Evolutionary conservation across 2,113 vertebrate species (phyloP), one percentile per base, ranked within the genome.

Genomic region (Panthera leo): DNA sequence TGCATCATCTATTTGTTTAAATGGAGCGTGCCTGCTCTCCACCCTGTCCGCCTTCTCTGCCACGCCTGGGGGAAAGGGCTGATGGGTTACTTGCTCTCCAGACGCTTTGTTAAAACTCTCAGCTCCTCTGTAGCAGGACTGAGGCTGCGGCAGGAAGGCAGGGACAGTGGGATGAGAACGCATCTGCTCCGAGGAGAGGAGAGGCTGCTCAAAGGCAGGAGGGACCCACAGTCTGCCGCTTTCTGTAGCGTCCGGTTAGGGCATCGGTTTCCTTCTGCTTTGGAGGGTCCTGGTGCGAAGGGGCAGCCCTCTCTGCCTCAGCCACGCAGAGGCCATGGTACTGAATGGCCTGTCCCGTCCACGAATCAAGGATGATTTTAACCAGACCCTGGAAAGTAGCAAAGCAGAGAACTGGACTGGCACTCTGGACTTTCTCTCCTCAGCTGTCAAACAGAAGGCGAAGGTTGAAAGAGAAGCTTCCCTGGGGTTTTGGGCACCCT

Each of bases 391-490:
- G 18, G 45, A 79, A 96, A 98, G 55, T 4, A 39, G 90, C 85
- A 76, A 91, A 95, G 89, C 7, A 34, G 88, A 89, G 89, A 63
- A 15, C 3, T 7, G 55, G 93, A 21, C 70, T 9, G 51, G 0
- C 0, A 6, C 36, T 95, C 55, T 96, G 97, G 78, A 85, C 95
- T 94, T 95, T 68, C 0, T 98, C 96, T 86, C 82, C 75, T 88
- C 36, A 19, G 87, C 97, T 91, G n/a, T 93, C 97, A 97, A 93
- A 80, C 85, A 75, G 95, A 85, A 89, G 94, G 87, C 2, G 1
- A 87, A 96, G 45, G 94, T 80, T 94, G 93, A 96, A 53, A 96
- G 91, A 85, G 95, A 94, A 97, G 61, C 97, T 92, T 98, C 96
- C 97, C 96, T 2, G 4, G 96, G 96, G 68, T 70, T 25, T 97